Base-by-base conservation (phyloP, 2,797 vertebrate genomes). In the Ficedula albicollis region DNA sequence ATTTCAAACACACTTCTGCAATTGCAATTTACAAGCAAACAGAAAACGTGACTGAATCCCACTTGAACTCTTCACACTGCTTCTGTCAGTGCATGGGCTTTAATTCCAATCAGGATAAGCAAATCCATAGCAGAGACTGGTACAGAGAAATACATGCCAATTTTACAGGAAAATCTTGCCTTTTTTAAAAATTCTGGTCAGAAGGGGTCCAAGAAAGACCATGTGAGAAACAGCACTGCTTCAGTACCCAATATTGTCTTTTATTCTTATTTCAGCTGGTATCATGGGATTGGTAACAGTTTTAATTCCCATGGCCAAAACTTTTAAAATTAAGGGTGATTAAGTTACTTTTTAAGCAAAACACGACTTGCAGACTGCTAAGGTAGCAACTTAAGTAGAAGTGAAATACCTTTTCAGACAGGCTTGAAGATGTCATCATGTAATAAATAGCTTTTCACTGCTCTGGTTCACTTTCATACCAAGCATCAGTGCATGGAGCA, bases 1-100 rank as follows among this genome's bases (percentile, higher is more conserved):
- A 93, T 95, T 97, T 94, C 59, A 80, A 88, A 74, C 68, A 76
- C 67, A 59, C 32, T 82, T 59, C 30, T 87, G 49, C 36, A 1
- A 89, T 38, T 92, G 76, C 69, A 77, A 54, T 95, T 91, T 91
- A 93, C 77, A 95, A 91, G 76, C 81, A 90, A 44, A 66, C 16
- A 54, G 58, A 52, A 55, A 67, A 84, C 56, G 30, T 77, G 80
- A 79, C n/a, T 25, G 75, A 95, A 90, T 92, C 82, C 77, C 66
- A 66, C 51, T 87, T 91, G 74, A 93, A 95, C 84, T 93, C 79
- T 55, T 94, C 7, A 8, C 48, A 69, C 69, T 69, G 14, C 72
- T 75, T 81, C 55, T 94, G 78, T 72, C 48, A 43, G 51, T 15
- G 4, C 84, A 56, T 2, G 6, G 66, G 55, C 86, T 93, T 84